These are phyloP conservation scores for Polyergus mexicanus DNA, from an alignment of 1,140 invertebrate species.

Conservation along the genomic window DNA sequence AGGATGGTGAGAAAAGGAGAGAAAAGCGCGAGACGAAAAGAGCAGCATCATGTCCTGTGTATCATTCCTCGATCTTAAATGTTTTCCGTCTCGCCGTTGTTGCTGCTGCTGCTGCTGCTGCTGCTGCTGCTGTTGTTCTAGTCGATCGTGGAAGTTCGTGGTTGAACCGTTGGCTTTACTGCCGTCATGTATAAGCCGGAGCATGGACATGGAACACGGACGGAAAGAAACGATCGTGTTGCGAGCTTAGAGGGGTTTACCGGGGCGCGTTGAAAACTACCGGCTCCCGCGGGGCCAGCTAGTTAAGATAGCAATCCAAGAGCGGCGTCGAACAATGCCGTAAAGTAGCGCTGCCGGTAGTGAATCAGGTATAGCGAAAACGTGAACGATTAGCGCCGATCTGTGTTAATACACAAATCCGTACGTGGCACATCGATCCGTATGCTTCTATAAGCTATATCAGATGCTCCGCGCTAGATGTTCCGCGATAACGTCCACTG, in stretches of 20 bases:
- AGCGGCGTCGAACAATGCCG: constrained; percentile 81
- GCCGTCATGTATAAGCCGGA: constrained; percentile 74
- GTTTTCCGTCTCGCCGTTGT: constrained; percentile 67
- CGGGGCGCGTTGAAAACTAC: constrained; percentile 47
- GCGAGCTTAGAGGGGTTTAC: constrained; percentile 43
- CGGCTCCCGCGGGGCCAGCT: constrained; percentile 71
- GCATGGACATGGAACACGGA: constrained; percentile 68
- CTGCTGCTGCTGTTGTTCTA: constrained; percentile 21
- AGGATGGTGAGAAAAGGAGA: not conserved
- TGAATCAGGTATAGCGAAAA: constrained; percentile 84
- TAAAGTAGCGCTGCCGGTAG: constrained; percentile 81
- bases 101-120: not conserved
- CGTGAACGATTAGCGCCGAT: constrained; percentile 85
- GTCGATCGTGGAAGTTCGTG: constrained; percentile 16
- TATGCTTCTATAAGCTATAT: not conserved
- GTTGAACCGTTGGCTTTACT: constrained; percentile 76
- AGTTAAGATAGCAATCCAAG: constrained; percentile 84
- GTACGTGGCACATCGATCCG: constrained; percentile 46
- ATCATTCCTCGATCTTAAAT: constrained; percentile 73
- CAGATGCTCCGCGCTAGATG: no score
- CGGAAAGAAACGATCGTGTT: constrained; percentile 69
- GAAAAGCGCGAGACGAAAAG: not conserved
- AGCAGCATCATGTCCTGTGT: constrained; percentile 18
- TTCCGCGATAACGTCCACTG: not conserved
- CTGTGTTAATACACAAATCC: constrained; percentile 80